Conservation (phyloP, 2,797 vertebrate genomes). For the Lepus townsendii region DNA sequence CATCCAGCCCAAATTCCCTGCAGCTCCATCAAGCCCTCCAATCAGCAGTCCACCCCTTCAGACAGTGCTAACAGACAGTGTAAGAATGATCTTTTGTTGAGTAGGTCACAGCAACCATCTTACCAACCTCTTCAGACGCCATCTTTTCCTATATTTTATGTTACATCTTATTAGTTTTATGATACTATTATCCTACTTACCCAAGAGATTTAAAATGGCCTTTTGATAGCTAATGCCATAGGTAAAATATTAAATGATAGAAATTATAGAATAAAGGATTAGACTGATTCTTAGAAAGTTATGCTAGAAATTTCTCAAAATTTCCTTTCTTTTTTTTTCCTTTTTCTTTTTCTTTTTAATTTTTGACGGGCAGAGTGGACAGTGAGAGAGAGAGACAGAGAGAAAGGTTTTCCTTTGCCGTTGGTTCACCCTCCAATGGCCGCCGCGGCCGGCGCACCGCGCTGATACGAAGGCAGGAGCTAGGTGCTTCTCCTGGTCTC, state of each 20-base stretch:
- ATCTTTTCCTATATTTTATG: slow-evolving; percentile 88
- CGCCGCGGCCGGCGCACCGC: no score
- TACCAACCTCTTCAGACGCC: slow-evolving; percentile 86
- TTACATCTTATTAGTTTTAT: slow-evolving; percentile 90
- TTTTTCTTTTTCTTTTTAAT: no score
- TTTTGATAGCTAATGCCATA: slow-evolving; percentile 88
- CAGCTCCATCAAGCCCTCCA: slow-evolving; percentile 87
- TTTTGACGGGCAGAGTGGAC: no score
- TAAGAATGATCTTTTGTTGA: slow-evolving; percentile 93
- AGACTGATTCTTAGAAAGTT: slow-evolving; percentile 78
- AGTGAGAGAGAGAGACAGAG: no score
- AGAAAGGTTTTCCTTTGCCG: no score
- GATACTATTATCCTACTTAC: slow-evolving; percentile 86
- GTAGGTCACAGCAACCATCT: slow-evolving; percentile 88
- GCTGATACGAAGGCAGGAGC: no score
- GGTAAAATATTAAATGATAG: slow-evolving; percentile 88
- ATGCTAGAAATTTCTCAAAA: not conserved
- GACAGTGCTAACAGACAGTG: slow-evolving; percentile 90
- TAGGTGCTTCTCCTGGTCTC: no score
- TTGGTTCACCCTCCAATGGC: no score
- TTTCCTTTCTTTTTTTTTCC: not conserved
- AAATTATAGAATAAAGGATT: slow-evolving; percentile 83
- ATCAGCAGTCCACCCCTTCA: slow-evolving; percentile 89
- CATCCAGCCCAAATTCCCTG: slow-evolving; percentile 89
- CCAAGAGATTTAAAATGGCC: slow-evolving; percentile 85